Conservation (phyloP, 2,888 invertebrate species). For the Meteorus colon region DNA sequence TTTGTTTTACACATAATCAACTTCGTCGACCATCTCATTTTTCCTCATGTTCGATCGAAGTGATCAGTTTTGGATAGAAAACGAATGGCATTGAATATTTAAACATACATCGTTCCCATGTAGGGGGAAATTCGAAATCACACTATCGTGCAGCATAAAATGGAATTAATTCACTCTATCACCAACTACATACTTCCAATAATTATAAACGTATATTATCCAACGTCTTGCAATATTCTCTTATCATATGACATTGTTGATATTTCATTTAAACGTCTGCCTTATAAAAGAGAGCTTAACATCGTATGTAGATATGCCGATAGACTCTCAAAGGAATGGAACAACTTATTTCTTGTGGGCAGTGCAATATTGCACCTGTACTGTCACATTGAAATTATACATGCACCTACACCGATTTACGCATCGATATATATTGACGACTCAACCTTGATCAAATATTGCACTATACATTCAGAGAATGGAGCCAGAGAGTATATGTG, state of each 20-base stretch:
- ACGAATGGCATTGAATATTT: background rate
- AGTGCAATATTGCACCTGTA: background rate
- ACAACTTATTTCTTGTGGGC: background rate
- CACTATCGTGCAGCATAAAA: too few relatives aligned
- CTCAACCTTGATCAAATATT: conserved; percentile 5
- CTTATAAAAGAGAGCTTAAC: background rate
- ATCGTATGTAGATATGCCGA: background rate
- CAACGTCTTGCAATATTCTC: background rate
- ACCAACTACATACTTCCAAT: too few relatives aligned
- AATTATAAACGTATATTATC: background rate
- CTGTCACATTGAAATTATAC: background rate
- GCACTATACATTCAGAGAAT: background rate
- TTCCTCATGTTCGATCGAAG: background rate
- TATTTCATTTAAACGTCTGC: background rate
- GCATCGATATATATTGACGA: too few relatives aligned
- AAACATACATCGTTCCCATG: too few relatives aligned
- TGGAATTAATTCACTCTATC: too few relatives aligned
- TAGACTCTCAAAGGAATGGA: background rate
- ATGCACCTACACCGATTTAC: background rate
- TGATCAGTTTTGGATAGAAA: background rate
- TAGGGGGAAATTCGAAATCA: too few relatives aligned
- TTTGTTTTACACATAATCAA: conserved; percentile 1
- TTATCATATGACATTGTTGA: background rate
- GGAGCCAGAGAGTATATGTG: background rate
- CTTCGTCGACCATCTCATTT: background rate